phyloP scores from a whole-genome alignment of 2,797 vertebrate species.

The Alexandromys oeconomus region DNA sequence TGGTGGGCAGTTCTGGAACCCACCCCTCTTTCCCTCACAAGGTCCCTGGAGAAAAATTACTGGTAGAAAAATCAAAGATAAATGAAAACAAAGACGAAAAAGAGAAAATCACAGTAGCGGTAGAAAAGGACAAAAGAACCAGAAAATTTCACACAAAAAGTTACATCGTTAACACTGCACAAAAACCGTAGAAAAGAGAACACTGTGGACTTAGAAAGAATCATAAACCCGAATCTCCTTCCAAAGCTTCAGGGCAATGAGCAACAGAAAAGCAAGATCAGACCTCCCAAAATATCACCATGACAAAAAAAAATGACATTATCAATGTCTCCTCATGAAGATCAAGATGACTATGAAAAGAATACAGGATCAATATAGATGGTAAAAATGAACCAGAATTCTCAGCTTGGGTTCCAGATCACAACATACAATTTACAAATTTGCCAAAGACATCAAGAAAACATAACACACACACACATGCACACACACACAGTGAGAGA shows the following conservation, averaged over 20 bases:
- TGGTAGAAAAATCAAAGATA: neutral
- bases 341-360: neutral
- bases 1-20: too few relatives aligned
- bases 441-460: slow-evolving; percentile 36
- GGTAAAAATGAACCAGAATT: slow-evolving; percentile 1
- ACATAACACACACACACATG: neutral
- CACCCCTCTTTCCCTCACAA: neutral
- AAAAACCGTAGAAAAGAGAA: neutral
- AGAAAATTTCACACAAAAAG: neutral
- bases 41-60: neutral
- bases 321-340: neutral
- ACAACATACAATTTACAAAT: neutral
- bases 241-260: slow-evolving; percentile 9
- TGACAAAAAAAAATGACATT: neutral
- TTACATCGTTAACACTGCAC: neutral
- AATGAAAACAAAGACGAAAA: neutral
- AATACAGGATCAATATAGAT: neutral
- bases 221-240: neutral
- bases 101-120: neutral
- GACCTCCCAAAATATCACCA: neutral
- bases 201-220: neutral
- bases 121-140: neutral
- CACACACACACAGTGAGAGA: neutral
- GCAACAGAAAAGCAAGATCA: neutral
- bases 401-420: neutral